A percentile compares a stretch with the other conserved stretches of the same genome.
These are phyloP conservation scores for Zingel zingel DNA, from an alignment of 2,113 vertebrate species.

Conservation along the genomic window DNA sequence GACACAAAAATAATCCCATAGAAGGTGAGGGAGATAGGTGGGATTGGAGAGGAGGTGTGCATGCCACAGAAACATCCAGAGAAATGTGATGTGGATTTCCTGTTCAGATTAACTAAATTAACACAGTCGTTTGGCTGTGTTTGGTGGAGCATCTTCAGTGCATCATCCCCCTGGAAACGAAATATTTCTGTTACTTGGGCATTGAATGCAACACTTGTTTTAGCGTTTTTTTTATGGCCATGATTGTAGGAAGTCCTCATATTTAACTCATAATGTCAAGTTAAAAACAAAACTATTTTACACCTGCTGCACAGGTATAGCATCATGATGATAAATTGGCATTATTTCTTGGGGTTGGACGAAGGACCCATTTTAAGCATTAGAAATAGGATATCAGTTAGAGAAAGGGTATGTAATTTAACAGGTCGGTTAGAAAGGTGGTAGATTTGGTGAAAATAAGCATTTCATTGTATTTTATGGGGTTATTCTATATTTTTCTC, in stretches of 20 bases:
- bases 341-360: neutral
- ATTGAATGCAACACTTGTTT: constrained; percentile 20
- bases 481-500: neutral
- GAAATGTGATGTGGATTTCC: constrained; percentile 8
- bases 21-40: constrained; percentile 38
- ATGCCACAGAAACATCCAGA: neutral
- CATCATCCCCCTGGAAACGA: neutral
- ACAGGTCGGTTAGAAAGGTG: too few species aligned
- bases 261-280: neutral
- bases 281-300: neutral
- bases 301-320: neutral
- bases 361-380: neutral
- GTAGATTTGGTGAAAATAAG: too few species aligned
- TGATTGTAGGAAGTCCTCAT: too few species aligned
- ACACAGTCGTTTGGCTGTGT: neutral
- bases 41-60: neutral
- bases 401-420: too few species aligned
- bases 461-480: too few species aligned
- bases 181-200: neutral
- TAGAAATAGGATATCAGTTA: too few species aligned
- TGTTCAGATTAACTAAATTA: constrained; percentile 13
- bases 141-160: neutral
- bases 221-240: neutral
- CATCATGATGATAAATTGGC: neutral
- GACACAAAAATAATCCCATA: too few species aligned